These are phyloP conservation scores for Poecilobothrus nobilitatus DNA, from an alignment of 2,888 invertebrate species.

Conservation along the genomic window DNA sequence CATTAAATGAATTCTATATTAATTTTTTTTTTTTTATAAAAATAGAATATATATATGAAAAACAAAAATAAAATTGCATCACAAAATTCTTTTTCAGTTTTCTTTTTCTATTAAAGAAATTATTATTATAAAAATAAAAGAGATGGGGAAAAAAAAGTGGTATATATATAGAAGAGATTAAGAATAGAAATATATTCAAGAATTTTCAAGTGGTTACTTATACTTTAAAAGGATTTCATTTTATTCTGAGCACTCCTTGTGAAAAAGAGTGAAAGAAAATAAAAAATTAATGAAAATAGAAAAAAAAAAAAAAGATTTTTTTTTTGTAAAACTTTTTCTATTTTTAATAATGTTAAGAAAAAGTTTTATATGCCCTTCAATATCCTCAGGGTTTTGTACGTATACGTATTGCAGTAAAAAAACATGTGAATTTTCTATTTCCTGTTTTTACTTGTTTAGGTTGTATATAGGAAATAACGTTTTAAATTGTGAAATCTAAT, in stretches of 20 bases:
- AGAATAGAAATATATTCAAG: not conserved
- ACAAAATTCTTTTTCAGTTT: no score
- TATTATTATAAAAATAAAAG: no score
- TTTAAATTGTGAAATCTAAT: no score
- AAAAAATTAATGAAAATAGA: not conserved
- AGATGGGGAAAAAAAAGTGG: no score
- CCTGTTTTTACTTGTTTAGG: not conserved
- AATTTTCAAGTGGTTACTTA: slow-evolving; percentile 2
- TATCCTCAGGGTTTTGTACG: not conserved
- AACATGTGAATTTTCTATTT: not conserved
- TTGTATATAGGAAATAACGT: no score
- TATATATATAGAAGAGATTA: no score
- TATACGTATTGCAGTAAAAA: not conserved
- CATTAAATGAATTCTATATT: no score
- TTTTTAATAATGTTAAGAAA: not conserved
- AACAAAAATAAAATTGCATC: no score
- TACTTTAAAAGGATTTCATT: not conserved
- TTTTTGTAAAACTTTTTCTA: not conserved
- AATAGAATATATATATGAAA: no score
- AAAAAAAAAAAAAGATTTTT: no score
- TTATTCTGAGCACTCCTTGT: not conserved
- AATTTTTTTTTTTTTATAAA: no score
- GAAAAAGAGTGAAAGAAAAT: not conserved
- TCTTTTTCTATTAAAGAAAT: no score
- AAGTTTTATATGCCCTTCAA: not conserved